Base-by-base conservation (phyloP, 2,888 invertebrate species). In the Physocephala rufipes region DNA sequence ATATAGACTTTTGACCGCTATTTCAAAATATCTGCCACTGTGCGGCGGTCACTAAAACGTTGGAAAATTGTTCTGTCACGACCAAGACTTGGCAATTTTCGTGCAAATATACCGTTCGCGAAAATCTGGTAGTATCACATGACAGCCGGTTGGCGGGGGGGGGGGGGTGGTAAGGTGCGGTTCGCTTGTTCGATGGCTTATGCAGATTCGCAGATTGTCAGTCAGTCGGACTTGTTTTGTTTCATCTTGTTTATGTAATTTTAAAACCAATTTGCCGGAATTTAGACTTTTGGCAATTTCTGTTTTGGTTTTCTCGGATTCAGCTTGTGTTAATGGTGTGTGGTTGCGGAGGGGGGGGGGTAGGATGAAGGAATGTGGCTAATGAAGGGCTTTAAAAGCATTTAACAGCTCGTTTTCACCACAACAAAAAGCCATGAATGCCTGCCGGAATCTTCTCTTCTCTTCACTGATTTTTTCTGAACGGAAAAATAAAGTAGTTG, bases 31-130 rank as follows among this genome's bases (percentile, higher is more conserved):
- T n/a, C n/a, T n/a, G n/a, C n/a, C n/a, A n/a, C n/a, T n/a, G n/a
- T n/a, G 9, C 12, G 30, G 16, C 59, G n/a, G 24, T 24, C 63
- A 43, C 36, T 45, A 36, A 24, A 79, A 78, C 78, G 78, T 78
- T 77, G 76, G 77, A 78, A 80, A 83, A 83, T 82, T 80, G 84
- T 79, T 82, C 82, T 82, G 82, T 83, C 82, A 82, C 82, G 82
- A 82, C 82, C 80, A 80, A 36, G 36, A 79, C 79, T 80, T 79
- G 79, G 78, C 79, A 79, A 82, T 83, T 82, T 80, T 76, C 80
- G 81, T 81, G 81, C 77, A 80, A 81, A 82, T 79, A 76, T 76
- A 69, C 19, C 53, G 21, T 43, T 36, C 13, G 43, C 12, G 16
- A 62, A 62, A 62, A 21, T 62, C 62, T 36, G 62, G 62, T 43